phyloP scores from a whole-genome alignment of 2,797 vertebrate species.

The Tenualosa ilisha region DNA sequence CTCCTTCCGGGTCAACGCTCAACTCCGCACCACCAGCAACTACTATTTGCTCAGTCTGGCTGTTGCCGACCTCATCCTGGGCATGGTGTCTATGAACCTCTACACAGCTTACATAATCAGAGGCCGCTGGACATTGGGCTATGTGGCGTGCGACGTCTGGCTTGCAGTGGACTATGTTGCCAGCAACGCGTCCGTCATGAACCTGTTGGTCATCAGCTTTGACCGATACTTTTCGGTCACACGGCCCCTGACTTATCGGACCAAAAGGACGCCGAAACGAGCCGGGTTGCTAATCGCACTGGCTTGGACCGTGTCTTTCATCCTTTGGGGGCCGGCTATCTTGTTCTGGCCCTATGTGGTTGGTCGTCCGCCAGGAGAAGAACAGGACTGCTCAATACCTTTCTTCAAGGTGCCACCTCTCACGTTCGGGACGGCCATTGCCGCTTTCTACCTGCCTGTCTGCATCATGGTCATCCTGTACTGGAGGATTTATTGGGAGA shows the following conservation, averaged over 20 bases:
- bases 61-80: constrained; percentile 78
- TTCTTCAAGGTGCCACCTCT: constrained; percentile 75
- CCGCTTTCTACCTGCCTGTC: constrained; percentile 80
- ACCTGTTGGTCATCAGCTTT: constrained; percentile 80
- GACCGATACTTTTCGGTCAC: constrained; percentile 82
- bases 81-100: constrained; percentile 79
- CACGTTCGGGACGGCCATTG: constrained; percentile 78
- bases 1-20: constrained; percentile 78
- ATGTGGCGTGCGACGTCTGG: constrained; percentile 77
- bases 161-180: constrained; percentile 79
- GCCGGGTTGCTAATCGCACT: constrained; percentile 73
- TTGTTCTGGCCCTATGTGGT: constrained; percentile 78
- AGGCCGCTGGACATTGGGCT: constrained; percentile 76
- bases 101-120: constrained; percentile 79
- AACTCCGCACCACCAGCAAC: constrained; percentile 79
- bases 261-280: constrained; percentile 73
- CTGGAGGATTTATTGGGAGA: constrained; percentile 80
- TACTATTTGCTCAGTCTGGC: constrained; percentile 81
- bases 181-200: constrained; percentile 83
- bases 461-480: constrained; percentile 79
- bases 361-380: constrained; percentile 58
- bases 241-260: constrained; percentile 75
- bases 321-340: constrained; percentile 80
- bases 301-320: constrained; percentile 77
- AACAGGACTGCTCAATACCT: constrained; percentile 71